These are phyloP conservation scores for Otis tarda DNA, from an alignment of 2,113 vertebrate species.

Conservation along the genomic window DNA sequence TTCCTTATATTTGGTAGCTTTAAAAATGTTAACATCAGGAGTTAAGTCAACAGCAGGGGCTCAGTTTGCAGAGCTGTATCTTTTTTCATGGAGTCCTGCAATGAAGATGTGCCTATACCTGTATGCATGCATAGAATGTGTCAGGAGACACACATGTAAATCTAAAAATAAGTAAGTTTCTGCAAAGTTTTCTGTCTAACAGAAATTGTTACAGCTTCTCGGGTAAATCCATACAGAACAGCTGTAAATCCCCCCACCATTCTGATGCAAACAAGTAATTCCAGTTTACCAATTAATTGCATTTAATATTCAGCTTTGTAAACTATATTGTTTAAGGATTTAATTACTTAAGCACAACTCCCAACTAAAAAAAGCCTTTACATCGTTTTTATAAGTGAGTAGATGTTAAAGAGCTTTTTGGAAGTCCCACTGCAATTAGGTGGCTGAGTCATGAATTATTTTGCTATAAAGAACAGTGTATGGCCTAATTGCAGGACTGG, in stretches of 20 bases:
- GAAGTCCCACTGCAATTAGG: slow-evolving; percentile 44
- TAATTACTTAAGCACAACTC: slow-evolving; percentile 24
- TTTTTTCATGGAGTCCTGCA: background rate
- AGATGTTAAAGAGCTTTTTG: slow-evolving; percentile 20
- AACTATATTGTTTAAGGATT: slow-evolving; percentile 24
- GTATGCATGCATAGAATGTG: background rate
- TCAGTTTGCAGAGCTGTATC: background rate
- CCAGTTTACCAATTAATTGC: slow-evolving; percentile 5
- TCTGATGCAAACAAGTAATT: slow-evolving; percentile 1
- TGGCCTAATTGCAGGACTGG: slow-evolving; percentile 26
- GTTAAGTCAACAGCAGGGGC: background rate
- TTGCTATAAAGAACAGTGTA: slow-evolving; percentile 5
- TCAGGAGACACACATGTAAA: background rate
- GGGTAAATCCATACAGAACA: background rate
- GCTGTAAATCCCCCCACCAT: background rate
- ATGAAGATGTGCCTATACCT: background rate
- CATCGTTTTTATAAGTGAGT: slow-evolving; percentile 4
- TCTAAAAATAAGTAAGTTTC: background rate
- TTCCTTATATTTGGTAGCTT: background rate
- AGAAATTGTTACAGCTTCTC: background rate
- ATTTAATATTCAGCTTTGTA: slow-evolving; percentile 40
- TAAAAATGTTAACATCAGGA: background rate
- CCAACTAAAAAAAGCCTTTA: background rate
- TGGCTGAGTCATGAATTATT: slow-evolving; percentile 45
- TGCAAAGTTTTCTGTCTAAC: background rate